Percentiles rank a stretch among this genome's conserved stretches.
These are phyloP conservation scores for Indicator maculatus DNA, from an alignment of 2,113 vertebrate species.

Conservation along the genomic window DNA sequence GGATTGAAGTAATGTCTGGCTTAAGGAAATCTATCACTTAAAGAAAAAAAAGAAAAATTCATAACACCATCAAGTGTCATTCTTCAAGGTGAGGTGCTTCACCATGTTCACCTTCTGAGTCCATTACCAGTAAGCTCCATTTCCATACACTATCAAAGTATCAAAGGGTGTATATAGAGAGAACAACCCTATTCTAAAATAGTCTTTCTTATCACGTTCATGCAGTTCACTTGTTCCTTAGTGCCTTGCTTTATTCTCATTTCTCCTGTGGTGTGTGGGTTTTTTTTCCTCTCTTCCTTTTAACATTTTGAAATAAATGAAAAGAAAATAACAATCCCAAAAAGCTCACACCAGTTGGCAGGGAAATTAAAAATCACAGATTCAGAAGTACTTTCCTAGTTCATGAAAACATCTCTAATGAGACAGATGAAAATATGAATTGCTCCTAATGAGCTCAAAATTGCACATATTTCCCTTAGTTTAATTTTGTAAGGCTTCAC, in stretches of 20 bases:
- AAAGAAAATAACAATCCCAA: slow-evolving; percentile 66
- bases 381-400: slow-evolving; percentile 75
- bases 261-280: background rate
- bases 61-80: background rate
- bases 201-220: slow-evolving; percentile 1
- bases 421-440: slow-evolving; percentile 82
- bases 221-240: slow-evolving; percentile 15
- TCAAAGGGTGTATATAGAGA: background rate
- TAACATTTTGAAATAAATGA: slow-evolving; percentile 68
- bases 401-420: slow-evolving; percentile 79
- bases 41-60: background rate
- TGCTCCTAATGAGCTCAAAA: slow-evolving; percentile 80
- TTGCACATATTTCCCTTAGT: slow-evolving; percentile 74
- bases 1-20: background rate
- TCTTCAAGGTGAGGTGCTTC: background rate
- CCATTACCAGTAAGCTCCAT: background rate
- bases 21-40: background rate
- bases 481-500: slow-evolving; percentile 81
- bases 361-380: slow-evolving; percentile 69
- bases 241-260: slow-evolving; percentile 21
- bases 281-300: background rate
- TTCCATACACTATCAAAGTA: background rate
- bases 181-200: background rate
- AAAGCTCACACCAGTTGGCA: slow-evolving; percentile 61
- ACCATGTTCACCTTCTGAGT: background rate